phyloP scores from a whole-genome alignment of 2,888 invertebrate species.

The Ormia ochracea region DNA sequence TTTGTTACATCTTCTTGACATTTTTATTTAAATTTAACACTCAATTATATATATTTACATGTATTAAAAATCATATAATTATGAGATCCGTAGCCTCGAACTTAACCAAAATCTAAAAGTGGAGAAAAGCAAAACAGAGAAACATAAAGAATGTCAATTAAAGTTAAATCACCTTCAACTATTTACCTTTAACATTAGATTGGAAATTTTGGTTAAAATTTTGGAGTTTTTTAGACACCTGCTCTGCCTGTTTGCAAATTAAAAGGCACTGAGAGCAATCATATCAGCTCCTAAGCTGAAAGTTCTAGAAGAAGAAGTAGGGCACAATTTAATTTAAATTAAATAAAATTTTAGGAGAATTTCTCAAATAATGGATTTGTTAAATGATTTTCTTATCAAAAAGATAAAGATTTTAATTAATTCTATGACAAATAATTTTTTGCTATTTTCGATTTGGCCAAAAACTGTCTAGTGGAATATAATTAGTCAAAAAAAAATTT shows the following conservation, averaged over 20 bases:
- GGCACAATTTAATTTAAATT: neutral
- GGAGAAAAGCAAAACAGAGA: neutral
- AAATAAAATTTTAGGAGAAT: no score
- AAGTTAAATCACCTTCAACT: neutral
- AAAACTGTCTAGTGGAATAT: no score
- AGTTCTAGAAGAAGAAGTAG: conserved; percentile 30
- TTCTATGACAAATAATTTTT: no score
- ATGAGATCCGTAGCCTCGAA: conserved; percentile 58
- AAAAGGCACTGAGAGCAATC: conserved; percentile 50
- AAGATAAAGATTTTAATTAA: no score
- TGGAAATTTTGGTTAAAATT: conserved; percentile 48
- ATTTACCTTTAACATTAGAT: conserved; percentile 31
- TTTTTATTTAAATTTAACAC: conserved; percentile 52
- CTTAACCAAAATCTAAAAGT: conserved; percentile 36
- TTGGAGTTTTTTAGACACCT: conserved; percentile 10
- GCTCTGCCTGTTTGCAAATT: conserved; percentile 10
- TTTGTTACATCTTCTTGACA: conserved; percentile 20
- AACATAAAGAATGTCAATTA: neutral
- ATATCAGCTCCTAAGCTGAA: conserved; percentile 11
- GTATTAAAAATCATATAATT: conserved; percentile 16
- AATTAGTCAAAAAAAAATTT: no score
- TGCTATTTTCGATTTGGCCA: no score
- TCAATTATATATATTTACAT: conserved; percentile 45
- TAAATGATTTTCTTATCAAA: no score
- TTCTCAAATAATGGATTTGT: no score